Evolutionary conservation across 64 coral and sea anemone genomes (phyloP).

Genomic region (Pocillopora verrucosa): DNA sequence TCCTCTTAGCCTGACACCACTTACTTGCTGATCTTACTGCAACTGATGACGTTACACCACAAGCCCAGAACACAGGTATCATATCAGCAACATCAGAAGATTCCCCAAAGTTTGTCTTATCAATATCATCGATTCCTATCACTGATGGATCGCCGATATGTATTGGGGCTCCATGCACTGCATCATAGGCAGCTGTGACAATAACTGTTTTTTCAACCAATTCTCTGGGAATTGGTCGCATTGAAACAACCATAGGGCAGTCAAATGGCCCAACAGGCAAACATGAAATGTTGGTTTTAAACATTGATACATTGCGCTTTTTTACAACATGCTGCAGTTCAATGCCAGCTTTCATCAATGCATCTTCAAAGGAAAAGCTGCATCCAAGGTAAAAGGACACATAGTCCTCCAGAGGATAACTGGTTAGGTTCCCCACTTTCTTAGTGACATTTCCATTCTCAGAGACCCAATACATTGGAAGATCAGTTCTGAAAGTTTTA

Average conservation of each 20-base stretch:
- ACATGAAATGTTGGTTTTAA: slow-evolving; percentile 49
- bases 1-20: not conserved
- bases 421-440: slow-evolving; percentile 24
- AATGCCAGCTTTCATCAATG: slow-evolving; percentile 54
- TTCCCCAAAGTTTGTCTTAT: slow-evolving; percentile 7
- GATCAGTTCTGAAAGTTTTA: slow-evolving; percentile 59
- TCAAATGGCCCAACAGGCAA: slow-evolving; percentile 39
- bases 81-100: slow-evolving; percentile 22
- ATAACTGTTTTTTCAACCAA: slow-evolving; percentile 46
- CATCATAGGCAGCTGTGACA: slow-evolving; percentile 42
- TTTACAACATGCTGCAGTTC: slow-evolving; percentile 39
- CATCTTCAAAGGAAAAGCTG: slow-evolving; percentile 79
- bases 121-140: slow-evolving; percentile 51
- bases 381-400: slow-evolving; percentile 87
- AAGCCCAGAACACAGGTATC: slow-evolving; percentile 73
- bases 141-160: slow-evolving; percentile 66
- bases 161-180: slow-evolving; percentile 69
- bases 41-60: slow-evolving; percentile 41
- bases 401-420: slow-evolving; percentile 58
- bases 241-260: slow-evolving; percentile 62
- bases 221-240: slow-evolving; percentile 52
- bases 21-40: slow-evolving; percentile 55
- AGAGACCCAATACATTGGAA: slow-evolving; percentile 43
- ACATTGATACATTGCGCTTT: slow-evolving; percentile 54
- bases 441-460: slow-evolving; percentile 26